Evolutionary conservation across 2,113 vertebrate genomes (phyloP).

Genomic region (Chaenocephalus aceratus): DNA sequence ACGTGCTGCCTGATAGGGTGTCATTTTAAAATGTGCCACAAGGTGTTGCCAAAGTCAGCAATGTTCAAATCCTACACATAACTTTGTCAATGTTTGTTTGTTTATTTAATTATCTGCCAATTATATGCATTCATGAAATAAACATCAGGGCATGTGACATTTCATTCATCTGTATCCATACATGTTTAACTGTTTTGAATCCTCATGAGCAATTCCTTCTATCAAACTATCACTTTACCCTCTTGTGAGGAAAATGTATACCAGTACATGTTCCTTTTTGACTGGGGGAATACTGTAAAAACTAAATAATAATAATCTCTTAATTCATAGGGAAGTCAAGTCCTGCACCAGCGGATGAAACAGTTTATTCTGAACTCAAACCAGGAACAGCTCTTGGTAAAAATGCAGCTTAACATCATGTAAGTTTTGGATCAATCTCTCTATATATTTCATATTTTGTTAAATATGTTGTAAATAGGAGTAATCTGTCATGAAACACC

Average conservation of each 20-base stretch:
- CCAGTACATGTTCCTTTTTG: neutral
- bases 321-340: conserved; percentile 1
- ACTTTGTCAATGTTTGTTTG: neutral
- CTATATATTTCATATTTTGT: neutral
- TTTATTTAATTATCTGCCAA: neutral
- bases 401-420: neutral
- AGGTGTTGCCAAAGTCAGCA: neutral
- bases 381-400: neutral
- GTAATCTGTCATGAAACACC: neutral
- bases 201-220: neutral
- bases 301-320: neutral
- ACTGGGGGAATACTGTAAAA: neutral
- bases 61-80: neutral
- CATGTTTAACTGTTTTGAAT: neutral
- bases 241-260: neutral
- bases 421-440: neutral
- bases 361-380: conserved; percentile 36
- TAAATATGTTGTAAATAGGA: neutral
- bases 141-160: neutral
- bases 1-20: neutral
- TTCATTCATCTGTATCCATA: neutral
- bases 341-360: neutral
- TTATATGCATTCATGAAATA: no score
- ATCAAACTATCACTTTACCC: neutral
- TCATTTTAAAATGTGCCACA: neutral